Evolutionary conservation across 2,888 invertebrate species (phyloP).

Genomic region (Vannuccia rotundouncinata): DNA sequence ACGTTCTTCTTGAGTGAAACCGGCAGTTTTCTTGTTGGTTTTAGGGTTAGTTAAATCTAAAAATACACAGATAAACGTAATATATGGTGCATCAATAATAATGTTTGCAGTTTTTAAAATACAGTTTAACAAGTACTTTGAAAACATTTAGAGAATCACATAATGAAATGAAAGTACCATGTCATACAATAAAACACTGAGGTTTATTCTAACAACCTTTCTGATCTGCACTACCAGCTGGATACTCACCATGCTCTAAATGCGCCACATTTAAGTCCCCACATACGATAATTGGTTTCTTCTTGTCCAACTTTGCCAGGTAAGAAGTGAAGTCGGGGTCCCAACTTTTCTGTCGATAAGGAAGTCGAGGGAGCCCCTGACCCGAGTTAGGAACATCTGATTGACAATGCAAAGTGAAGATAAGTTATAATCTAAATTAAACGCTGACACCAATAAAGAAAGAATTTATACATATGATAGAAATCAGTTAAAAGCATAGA

Average conservation of each 20-base stretch:
- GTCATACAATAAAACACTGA: no score
- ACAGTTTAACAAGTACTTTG: no score
- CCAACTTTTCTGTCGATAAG: conserved; percentile 76
- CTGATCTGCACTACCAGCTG: no score
- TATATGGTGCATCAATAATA: no score
- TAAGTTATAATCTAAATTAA: conserved; percentile 28
- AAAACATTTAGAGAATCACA: no score
- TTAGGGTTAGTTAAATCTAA: conserved; percentile 87
- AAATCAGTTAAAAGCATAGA: background rate
- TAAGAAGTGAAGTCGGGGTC: conserved; percentile 74
- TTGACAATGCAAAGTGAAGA: background rate
- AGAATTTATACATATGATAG: no score
- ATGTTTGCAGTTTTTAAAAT: no score
- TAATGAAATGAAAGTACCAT: no score
- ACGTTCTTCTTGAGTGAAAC: conserved; percentile 86
- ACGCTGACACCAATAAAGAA: no score
- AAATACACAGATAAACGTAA: conserved; percentile 42
- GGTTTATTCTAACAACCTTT: no score
- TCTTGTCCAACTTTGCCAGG: conserved; percentile 70
- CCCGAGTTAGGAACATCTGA: conserved; percentile 92
- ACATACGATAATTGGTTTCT: conserved; percentile 86
- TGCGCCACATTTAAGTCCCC: conserved; percentile 98
- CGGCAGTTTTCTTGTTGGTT: conserved; percentile 76
- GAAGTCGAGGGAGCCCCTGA: conserved; percentile 73
- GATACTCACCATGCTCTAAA: conserved; percentile 70